Conservation (phyloP, 2,113 vertebrate genomes). For the Paratilapia polleni region DNA sequence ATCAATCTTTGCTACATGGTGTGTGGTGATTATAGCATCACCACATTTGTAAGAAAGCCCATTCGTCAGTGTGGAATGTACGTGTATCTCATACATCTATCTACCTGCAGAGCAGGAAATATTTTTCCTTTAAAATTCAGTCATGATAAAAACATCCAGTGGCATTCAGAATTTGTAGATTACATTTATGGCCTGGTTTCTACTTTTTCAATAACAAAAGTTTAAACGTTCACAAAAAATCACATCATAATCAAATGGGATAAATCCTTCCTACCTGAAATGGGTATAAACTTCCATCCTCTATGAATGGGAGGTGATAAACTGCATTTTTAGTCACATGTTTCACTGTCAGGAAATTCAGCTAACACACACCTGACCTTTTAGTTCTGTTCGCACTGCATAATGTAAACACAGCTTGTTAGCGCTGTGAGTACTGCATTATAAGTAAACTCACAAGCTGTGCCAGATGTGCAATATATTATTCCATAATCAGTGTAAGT, state of each 20-base stretch:
- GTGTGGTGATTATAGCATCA: not conserved
- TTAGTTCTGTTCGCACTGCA: conserved; percentile 43
- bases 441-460: not conserved
- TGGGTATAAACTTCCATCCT: not conserved
- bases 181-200: not conserved
- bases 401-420: conserved; percentile 56
- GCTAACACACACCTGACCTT: not conserved
- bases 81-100: conserved; percentile 32
- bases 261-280: not conserved
- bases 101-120: not conserved
- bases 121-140: not conserved
- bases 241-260: not conserved
- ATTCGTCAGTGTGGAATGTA: not conserved
- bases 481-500: not conserved
- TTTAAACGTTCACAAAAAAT: not conserved
- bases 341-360: not conserved
- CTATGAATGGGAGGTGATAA: not conserved
- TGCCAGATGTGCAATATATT: not conserved
- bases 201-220: not conserved
- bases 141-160: not conserved
- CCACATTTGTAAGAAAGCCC: too few relatives aligned
- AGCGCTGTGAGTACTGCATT: not conserved
- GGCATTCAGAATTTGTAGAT: not conserved
- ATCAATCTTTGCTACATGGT: not conserved
- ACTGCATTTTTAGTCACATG: not conserved